Base-by-base conservation (phyloP, 2,113 vertebrate species). In the Rhegmatorhina hoffmannsi region DNA sequence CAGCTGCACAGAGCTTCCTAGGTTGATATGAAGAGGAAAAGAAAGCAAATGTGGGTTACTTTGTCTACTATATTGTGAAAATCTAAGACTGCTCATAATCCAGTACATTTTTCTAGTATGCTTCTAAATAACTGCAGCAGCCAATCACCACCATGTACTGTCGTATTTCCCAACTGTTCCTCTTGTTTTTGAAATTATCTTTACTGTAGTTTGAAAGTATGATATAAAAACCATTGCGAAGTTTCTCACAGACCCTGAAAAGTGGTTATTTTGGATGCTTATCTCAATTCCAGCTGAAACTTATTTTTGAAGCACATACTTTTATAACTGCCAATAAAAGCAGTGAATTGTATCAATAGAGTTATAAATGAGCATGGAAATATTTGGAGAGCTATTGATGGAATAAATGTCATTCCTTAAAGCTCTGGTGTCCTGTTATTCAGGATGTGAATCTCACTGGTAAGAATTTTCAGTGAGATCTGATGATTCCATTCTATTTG, bases 61-160 rank as follows among this genome's bases (percentile, higher is more conserved):
- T 52, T 15, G 3, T 60, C 49, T 66, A 16, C 6, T 9, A 17
- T 47, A 8, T 11, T 49, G 9, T 50, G 47, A 91, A 73, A 83
- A 74, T 56, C 8, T 15, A 43, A 38, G 11, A 59, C 5, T 46
- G 47, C 9, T 43, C 11, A 50, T 44, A 80, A n/a, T 17, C 0
- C 0, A 68, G 8, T 29, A 50, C 5, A 43, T n/a, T 44, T 56
- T 74, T 60, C 43, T 69, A 28, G 7, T 46, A 31, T 4, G 1
- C 10, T 70, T 76, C 46, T 84, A 69, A 81, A 50, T 33, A 75
- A 29, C 25, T 87, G 10, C 8, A 62, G 20, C 19, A 78, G 29
- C 3, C 11, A 36, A 5, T 29, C 9, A 20, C 9, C 25, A 13
- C 49, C 9, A 26, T 5, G 17, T 29, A 18, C 8, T 36, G 5